These are phyloP conservation scores for Gobionotothen gibberifrons DNA, from an alignment of 2,797 vertebrate genomes.

Conservation along the genomic window DNA sequence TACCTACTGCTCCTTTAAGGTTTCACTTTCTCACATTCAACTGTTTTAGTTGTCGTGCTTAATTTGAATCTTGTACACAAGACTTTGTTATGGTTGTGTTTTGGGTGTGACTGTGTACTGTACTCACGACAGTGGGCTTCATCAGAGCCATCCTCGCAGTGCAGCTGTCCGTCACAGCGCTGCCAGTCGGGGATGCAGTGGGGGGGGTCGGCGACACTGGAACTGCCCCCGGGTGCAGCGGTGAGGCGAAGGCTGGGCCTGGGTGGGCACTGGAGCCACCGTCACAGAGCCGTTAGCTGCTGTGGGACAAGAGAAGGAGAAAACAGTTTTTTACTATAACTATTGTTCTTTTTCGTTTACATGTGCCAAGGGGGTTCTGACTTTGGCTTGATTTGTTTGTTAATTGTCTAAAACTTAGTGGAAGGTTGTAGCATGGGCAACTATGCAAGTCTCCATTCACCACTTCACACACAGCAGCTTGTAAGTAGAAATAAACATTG, in stretches of 20 bases:
- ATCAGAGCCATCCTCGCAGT: conserved; percentile 92
- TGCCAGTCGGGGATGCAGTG: conserved; percentile 95
- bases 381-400: too few relatives aligned
- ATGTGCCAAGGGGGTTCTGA: too few relatives aligned
- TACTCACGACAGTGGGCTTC: conserved; percentile 93
- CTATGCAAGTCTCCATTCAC: too few relatives aligned
- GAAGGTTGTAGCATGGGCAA: too few relatives aligned
- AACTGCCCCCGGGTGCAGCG: conserved; percentile 90
- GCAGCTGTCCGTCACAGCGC: conserved; percentile 88
- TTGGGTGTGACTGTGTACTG: neutral
- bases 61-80: neutral
- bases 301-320: conserved; percentile 15
- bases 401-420: too few relatives aligned
- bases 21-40: neutral
- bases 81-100: neutral
- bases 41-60: neutral
- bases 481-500: too few relatives aligned
- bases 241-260: conserved; percentile 57
- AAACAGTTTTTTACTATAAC: accelerated
- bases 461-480: too few relatives aligned
- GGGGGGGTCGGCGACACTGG: conserved; percentile 85
- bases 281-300: conserved; percentile 67
- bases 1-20: too few relatives aligned
- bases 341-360: neutral
- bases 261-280: conserved; percentile 55